phyloP scores from a whole-genome alignment of 2,797 vertebrate genomes.

The Sternotherus odoratus region DNA sequence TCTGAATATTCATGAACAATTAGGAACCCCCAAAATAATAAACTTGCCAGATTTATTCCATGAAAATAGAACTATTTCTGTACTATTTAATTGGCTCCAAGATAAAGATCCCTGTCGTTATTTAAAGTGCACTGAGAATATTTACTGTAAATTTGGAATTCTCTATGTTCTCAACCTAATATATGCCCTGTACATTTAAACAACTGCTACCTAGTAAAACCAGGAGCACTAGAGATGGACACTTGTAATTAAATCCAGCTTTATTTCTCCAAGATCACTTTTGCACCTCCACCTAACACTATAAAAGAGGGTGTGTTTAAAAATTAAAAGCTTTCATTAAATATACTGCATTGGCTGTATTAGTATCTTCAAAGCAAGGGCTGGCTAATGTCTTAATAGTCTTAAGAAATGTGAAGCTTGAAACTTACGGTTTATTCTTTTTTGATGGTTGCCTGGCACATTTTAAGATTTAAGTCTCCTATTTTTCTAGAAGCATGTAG shows the following conservation, averaged over 20 bases:
- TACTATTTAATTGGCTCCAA: neutral
- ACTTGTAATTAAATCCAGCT: neutral
- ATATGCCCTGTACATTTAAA: too few relatives aligned
- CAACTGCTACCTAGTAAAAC: neutral
- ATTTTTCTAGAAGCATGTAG: neutral
- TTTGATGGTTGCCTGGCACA: neutral
- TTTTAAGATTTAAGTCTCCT: neutral
- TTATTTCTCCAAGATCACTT: neutral
- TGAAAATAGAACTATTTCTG: neutral
- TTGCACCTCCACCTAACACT: neutral
- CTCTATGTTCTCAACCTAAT: neutral
- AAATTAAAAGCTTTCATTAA: neutral
- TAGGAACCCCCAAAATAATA: neutral
- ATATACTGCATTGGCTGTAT: fast-evolving
- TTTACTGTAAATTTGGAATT: neutral
- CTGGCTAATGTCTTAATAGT: neutral
- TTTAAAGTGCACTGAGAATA: neutral
- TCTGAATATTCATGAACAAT: neutral
- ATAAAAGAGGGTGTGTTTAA: neutral
- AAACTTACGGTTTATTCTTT: neutral
- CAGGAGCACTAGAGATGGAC: neutral
- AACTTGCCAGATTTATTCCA: neutral
- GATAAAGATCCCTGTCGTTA: neutral
- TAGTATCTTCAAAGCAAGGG: too few relatives aligned
- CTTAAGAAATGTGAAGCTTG: neutral